Percentiles rank a stretch among this genome's conserved stretches.
Conservation (phyloP, 2,113 vertebrate species). For the Pipra filicauda region DNA sequence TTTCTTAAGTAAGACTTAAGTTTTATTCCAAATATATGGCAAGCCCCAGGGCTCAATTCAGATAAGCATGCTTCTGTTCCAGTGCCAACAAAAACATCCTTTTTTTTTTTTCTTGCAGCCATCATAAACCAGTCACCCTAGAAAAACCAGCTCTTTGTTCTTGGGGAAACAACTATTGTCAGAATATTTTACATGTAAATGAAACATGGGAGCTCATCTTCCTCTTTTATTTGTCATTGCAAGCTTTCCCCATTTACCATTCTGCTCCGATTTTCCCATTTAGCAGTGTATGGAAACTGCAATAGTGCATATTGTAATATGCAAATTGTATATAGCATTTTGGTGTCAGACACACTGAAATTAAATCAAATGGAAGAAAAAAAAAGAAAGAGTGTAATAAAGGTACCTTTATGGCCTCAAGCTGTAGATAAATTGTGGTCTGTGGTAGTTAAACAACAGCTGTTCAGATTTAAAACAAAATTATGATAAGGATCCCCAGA, state of each 20-base stretch:
- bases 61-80: constrained; percentile 59
- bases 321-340: constrained; percentile 73
- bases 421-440: constrained; percentile 90
- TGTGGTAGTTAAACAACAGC: constrained; percentile 95
- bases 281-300: constrained; percentile 60
- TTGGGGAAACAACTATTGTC: constrained; percentile 59
- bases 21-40: constrained; percentile 53
- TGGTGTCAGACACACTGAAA: constrained; percentile 76
- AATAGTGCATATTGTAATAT: constrained; percentile 76
- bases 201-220: constrained; percentile 63
- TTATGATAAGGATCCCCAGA: constrained; percentile 89
- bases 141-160: constrained; percentile 72
- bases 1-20: constrained; percentile 67
- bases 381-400: constrained; percentile 74
- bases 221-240: constrained; percentile 60
- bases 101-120: constrained; percentile 34
- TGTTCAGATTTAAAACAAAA: constrained; percentile 93
- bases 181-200: constrained; percentile 69
- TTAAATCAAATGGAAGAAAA: constrained; percentile 81
- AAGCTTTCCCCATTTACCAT: constrained; percentile 67
- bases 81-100: constrained; percentile 35
- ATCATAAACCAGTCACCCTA: constrained; percentile 68
- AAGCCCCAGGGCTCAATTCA: constrained; percentile 67
- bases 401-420: constrained; percentile 83
- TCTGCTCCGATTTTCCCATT: constrained; percentile 62